phyloP scores from a whole-genome alignment of 2,888 invertebrate species.

The Altica lythri region DNA sequence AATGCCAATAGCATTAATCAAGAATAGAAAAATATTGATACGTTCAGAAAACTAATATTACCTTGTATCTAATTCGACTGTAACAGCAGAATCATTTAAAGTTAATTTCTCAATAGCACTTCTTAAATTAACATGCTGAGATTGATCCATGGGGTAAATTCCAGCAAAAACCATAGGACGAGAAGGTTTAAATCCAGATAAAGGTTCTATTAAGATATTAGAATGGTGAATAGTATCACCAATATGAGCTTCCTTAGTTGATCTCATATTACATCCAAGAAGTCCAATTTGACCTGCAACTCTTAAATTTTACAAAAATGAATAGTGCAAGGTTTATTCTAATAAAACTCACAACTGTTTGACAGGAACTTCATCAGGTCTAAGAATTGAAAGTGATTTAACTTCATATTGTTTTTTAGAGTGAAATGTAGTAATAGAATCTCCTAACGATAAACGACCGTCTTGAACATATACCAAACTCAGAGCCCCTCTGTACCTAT shows the following conservation, averaged over 20 bases:
- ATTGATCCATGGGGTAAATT: constrained; percentile 89
- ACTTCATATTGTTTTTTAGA: constrained; percentile 79
- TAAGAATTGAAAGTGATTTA: constrained; percentile 76
- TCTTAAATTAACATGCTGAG: constrained; percentile 74
- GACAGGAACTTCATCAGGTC: constrained; percentile 74
- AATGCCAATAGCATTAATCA: background rate
- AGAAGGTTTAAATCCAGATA: constrained; percentile 69
- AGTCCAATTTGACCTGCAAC: constrained; percentile 93
- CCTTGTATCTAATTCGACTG: constrained; percentile 81
- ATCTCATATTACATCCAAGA: constrained; percentile 79
- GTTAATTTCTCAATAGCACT: constrained; percentile 87
- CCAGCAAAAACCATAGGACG: constrained; percentile 88
- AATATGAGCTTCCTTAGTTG: constrained; percentile 72
- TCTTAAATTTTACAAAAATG: constrained; percentile 48
- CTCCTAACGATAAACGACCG: constrained; percentile 74
- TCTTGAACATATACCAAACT: constrained; percentile 78
- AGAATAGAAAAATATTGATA: too few species aligned
- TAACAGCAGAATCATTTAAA: constrained; percentile 94
- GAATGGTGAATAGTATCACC: constrained; percentile 76
- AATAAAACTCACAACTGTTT: constrained; percentile 63
- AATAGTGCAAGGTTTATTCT: background rate
- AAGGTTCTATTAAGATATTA: constrained; percentile 61
- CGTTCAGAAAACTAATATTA: constrained; percentile 51
- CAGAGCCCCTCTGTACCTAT: constrained; percentile 82
- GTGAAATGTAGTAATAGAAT: constrained; percentile 73